Base-by-base conservation (phyloP, 1,140 invertebrate species). In the Vanessa tameamea region DNA sequence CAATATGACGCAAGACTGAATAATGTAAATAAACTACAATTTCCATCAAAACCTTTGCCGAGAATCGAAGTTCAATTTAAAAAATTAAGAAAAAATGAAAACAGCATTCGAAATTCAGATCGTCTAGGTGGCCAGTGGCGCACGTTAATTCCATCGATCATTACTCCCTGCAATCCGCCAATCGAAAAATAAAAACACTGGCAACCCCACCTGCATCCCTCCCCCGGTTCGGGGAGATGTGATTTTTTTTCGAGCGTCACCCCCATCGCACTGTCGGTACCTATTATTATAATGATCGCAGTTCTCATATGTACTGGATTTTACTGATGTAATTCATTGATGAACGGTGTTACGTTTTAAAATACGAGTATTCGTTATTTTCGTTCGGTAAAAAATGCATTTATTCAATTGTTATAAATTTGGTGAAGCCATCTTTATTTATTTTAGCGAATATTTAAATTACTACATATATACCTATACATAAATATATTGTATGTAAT, bases 161-260 rank as follows among this genome's bases (percentile, higher is more conserved):
- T 92, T 91, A 89, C 88, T 87, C 84, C 81, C 80, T 92, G 90
- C 90, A 92, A 90, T 90, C 90, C 90, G 83, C 86, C 89, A 90
- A 91, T 91, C 88, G 88, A 87, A 89, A 92, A 91, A 91, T 92
- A 89, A 92, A 92, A 92, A 92, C 90, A 92, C 64, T 83, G 83
- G 72, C 83, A 80, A 85, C 85, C 87, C 87, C 87, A 85, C 84
- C 85, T 87, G 85, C 82, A 78, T 75, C 75, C 68, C 63, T 64
- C 67, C 69, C 14, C 74, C 72, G 74, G 13, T 47, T 37, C 14
- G 26, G 84, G 82, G 87, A 84, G 87, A 81, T 82, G 81, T 82
- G 84, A 88, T 86, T 91, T 92, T 61, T 43, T 91, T 91, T 89
- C 85, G 80, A 86, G 80, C 86, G 83, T 88, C 88, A 92, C 82